These are phyloP conservation scores for Diorhabda carinulata DNA, from an alignment of 1,140 invertebrate genomes.

Conservation along the genomic window DNA sequence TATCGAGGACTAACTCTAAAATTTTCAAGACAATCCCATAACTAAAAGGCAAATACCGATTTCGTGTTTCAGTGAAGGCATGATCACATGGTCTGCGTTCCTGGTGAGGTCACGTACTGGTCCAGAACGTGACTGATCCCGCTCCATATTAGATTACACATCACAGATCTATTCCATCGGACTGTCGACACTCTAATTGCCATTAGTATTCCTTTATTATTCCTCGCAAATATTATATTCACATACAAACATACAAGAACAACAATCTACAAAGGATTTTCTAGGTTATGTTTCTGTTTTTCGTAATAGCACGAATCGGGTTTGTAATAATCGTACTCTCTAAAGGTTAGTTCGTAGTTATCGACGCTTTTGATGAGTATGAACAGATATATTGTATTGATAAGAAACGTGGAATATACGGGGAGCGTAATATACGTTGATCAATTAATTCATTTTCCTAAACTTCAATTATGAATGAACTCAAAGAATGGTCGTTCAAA, in stretches of 20 bases:
- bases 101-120: constrained; percentile 41
- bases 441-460: too few species aligned
- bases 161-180: constrained; percentile 36
- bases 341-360: too few species aligned
- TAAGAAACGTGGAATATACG: too few species aligned
- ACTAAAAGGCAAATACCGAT: constrained; percentile 41
- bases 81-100: constrained; percentile 42
- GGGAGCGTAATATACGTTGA: too few species aligned
- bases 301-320: not conserved
- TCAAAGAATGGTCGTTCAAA: too few species aligned
- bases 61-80: constrained; percentile 18
- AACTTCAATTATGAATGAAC: too few species aligned
- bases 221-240: constrained; percentile 10
- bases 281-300: not conserved
- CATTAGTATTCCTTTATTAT: constrained; percentile 35
- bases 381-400: too few species aligned
- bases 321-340: not conserved
- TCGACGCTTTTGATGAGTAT: too few species aligned
- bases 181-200: constrained; percentile 37
- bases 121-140: constrained; percentile 43
- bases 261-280: constrained; percentile 2
- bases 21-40: not conserved
- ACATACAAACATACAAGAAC: constrained; percentile 6
- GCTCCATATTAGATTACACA: constrained; percentile 44
- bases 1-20: too few species aligned